Evolutionary conservation across 2,888 invertebrate species (phyloP), one percentile per base, ranked within the genome.

Genomic region (Imbricaverruca yamaguchii): DNA sequence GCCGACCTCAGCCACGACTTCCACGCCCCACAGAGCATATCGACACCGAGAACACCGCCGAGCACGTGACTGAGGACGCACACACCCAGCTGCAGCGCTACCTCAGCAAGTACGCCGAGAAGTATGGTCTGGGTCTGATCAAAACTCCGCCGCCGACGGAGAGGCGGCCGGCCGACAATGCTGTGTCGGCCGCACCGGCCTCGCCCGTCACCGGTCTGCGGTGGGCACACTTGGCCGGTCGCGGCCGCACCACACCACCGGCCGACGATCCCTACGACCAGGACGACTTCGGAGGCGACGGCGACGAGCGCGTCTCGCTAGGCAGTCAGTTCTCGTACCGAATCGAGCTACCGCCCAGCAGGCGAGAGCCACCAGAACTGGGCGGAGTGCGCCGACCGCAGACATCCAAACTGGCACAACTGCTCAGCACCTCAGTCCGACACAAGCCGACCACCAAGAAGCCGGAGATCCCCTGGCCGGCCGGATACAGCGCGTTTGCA

Each of bases 11-110:
- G 18, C 63, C 10, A 63, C n/a, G 63, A n/a, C n/a, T 6, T n/a
- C 9, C 10, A 21, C 18, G 21, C 9, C 18, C n/a, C 63, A 7
- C 63, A 3, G 0, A 63, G n/a, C 18, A 63, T 21, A 15, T 13
- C 15, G 39, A 69, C 7, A 23, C 12, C 8, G 13, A 67, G 25
- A 15, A 8, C 23, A 15, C 25, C 3, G 15, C 13, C 15, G 69
- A 69, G 3, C 39, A 25, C 6, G 15, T 23, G 23, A 25, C 10
- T 10, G 67, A 25, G 67, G 53, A 59, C 18, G 79, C 56, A 1
- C 79, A 79, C 79, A 79, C 23, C 59, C 57, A 79, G 79, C 57
- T 79, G 57, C 57, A 79, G 59, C 11, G 12, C 56, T 79, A 79
- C 57, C 79, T 79, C 10, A 59, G 59, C 79, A 56, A 56, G 18